Base-by-base conservation (phyloP, 2,797 vertebrate species). In the Poecilia velifera region DNA sequence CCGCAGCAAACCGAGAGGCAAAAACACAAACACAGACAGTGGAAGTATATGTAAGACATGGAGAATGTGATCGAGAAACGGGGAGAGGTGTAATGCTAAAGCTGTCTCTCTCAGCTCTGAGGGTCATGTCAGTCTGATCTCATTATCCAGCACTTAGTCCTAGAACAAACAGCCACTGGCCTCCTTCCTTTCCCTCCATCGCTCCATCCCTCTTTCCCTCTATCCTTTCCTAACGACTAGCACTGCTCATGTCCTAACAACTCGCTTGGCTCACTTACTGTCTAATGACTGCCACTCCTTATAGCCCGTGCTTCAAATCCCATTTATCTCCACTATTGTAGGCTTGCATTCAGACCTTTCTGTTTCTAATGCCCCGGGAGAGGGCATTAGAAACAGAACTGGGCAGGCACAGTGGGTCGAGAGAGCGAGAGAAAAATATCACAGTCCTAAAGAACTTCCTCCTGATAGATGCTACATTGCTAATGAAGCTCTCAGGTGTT, bases 91-190 rank as follows among this genome's bases (percentile, higher is more conserved):
- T 92, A 93, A 93, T 93, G 91, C 88, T 90, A 88, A 93, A 87
- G 90, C 89, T 89, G 91, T 92, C 94, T 95, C 92, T 93, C 93
- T 94, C 94, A 89, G 91, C 94, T 95, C 89, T 91, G 88, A 84
- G 91, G 93, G 94, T 94, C 92, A 95, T 91, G 91, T 93, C 93
- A 92, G 92, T 93, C 94, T 93, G 94, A 95, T 94, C 93, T 95
- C 93, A 95, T 96, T 96, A 95, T 94, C 92, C 92, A 94, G 94
- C 94, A 95, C 94, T 95, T 95, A 96, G 93, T 94, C 89, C 88
- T 93, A 92, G 93, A 95, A 94, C 93, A 95, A 95, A 94, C 94
- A 94, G 91, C 94, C 91, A 92, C 87, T 92, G 92, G 93, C 94
- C 93, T 93, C 88, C 90, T 89, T 91, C 89, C 88, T 90, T 91